These are phyloP conservation scores for Hirtodrosophila duncani DNA, from an alignment of 2,888 invertebrate genomes.

Conservation along the genomic window DNA sequence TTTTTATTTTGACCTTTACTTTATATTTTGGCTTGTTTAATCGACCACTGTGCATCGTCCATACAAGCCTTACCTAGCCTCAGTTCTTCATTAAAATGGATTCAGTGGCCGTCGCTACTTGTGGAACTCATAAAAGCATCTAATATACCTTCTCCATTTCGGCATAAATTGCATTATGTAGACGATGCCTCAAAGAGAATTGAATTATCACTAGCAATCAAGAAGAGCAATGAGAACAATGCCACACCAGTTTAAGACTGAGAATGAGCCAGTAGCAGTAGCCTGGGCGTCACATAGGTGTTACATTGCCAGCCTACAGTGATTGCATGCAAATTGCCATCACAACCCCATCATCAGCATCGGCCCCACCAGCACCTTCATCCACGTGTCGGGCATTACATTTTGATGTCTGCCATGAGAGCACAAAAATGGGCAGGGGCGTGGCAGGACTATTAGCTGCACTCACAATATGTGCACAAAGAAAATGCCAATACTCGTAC, in stretches of 20 bases:
- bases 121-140: too few species aligned
- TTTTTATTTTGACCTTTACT: too few species aligned
- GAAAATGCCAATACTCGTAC: conserved; percentile 31
- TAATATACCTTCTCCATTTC: conserved; percentile 35
- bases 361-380: background rate
- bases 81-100: too few species aligned
- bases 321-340: conserved; percentile 25
- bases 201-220: conserved; percentile 40
- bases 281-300: conserved; percentile 5
- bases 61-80: too few species aligned
- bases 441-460: conserved; percentile 43
- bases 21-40: too few species aligned
- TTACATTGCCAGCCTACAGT: conserved; percentile 9
- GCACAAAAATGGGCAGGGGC: background rate
- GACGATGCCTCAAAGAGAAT: conserved; percentile 29
- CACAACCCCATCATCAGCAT: conserved; percentile 6
- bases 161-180: conserved; percentile 33
- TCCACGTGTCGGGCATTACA: background rate
- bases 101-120: too few species aligned
- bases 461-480: conserved; percentile 30
- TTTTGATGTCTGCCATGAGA: conserved; percentile 11
- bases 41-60: too few species aligned
- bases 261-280: conserved; percentile 8
- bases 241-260: background rate
- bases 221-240: background rate